Base-by-base conservation (phyloP, 2,113 vertebrate genomes). In the Camarhynchus parvulus region DNA sequence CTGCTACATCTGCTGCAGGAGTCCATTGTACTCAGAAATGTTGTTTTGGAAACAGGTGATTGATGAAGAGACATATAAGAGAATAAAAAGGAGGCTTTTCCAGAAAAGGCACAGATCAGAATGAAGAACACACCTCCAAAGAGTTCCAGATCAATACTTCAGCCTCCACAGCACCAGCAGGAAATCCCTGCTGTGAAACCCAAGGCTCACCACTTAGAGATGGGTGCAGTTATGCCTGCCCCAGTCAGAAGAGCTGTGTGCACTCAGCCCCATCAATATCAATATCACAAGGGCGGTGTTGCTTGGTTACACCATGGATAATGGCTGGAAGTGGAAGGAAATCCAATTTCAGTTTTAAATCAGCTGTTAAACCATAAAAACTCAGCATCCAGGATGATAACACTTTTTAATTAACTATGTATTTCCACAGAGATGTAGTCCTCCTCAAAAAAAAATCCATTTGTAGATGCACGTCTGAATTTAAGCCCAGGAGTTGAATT, bases 331-430 rank as follows among this genome's bases (percentile, higher is more conserved):
- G 76, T 75, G 56, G 56, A 90, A 90, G 30, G 31, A 74, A 87
- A 89, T 72, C 52, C 44, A 75, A 93, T 89, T 92, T 94, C 61
- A 67, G 61, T 37, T 93, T 93, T 41, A 83, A 74, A 92, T 86
- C 47, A 59, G 16, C 59, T 86, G 64, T 75, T 92, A 74, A 92
- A 68, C 77, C n/a, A 86, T 68, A n/a, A 77, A 76, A 87, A 78
- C 5, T 20, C 75, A 55, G 21, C 7, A 24, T 46, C 18, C 52
- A 35, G 25, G 25, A 76, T 6, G 6, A 37, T 33, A 30, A 13
- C 3, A 17, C 37, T 76, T 84, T 68, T 67, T 31, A 80, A 35
- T 22, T 50, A 22, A 52, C 35, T 37, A 25, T 0, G 0, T 52
- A 35, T 86, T 76, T 75, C 5, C 68, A 68, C 7, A 75, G 7